phyloP scores from a whole-genome alignment of 2,888 invertebrate species.

The Neuroscelio doddi region DNA sequence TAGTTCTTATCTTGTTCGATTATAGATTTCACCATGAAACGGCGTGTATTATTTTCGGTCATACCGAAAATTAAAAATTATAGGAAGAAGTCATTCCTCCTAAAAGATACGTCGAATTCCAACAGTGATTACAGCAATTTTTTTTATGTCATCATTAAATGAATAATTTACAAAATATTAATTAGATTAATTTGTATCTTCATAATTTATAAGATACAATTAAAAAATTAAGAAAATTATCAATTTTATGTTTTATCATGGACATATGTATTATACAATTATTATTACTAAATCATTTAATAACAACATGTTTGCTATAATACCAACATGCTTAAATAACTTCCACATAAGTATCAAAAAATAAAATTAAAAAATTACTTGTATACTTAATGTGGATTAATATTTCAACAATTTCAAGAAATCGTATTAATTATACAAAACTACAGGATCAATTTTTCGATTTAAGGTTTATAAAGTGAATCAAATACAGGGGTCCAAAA shows the following conservation, averaged over 20 bases:
- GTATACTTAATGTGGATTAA: constrained; percentile 1
- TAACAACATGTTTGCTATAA: neutral
- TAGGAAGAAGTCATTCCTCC: constrained; percentile 29
- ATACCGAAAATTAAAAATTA: constrained; percentile 26
- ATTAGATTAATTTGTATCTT: too few species aligned
- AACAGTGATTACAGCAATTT: constrained; percentile 6
- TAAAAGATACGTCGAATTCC: constrained; percentile 17
- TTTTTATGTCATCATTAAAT: neutral
- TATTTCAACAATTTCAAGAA: neutral
- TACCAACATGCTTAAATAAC: neutral
- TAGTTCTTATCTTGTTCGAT: constrained; percentile 26
- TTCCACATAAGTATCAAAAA: neutral
- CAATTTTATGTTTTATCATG: too few species aligned
- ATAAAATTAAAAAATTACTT: neutral
- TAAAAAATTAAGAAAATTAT: too few species aligned
- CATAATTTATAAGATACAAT: too few species aligned
- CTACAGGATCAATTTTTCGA: neutral
- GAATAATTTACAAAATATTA: neutral
- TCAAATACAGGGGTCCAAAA: constrained; percentile 3
- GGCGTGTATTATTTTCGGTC: constrained; percentile 24
- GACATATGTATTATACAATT: too few species aligned
- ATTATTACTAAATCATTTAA: too few species aligned
- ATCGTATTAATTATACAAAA: neutral
- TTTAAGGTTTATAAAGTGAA: neutral
- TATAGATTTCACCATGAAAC: constrained; percentile 30